Evolutionary conservation across 2,113 vertebrate genomes (phyloP).

Genomic region (Desmodus rotundus): DNA sequence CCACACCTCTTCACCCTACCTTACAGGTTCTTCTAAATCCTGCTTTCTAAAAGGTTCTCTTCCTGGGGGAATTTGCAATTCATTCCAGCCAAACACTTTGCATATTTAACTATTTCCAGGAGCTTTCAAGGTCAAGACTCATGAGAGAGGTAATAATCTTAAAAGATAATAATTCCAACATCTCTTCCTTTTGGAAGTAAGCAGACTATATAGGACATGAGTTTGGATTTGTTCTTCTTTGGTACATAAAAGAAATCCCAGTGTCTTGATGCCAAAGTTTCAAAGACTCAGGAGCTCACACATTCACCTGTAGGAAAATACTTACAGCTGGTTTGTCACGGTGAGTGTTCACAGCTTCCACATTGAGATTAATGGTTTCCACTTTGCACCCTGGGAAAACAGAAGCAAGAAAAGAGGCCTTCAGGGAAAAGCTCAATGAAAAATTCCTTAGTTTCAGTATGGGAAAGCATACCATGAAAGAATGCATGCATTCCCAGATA

Average conservation of each 20-base stretch:
- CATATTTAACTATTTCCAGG: conserved; percentile 2
- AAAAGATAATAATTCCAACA: neutral
- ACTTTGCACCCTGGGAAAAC: conserved; percentile 91
- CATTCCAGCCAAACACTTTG: conserved; percentile 9
- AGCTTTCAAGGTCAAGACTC: conserved; percentile 21
- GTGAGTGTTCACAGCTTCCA: conserved; percentile 97
- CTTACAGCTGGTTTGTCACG: conserved; percentile 93
- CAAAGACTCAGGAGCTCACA: neutral
- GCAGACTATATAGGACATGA: neutral
- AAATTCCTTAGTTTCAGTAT: neutral
- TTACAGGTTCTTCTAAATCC: neutral
- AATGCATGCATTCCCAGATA: too few relatives aligned
- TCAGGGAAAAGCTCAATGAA: neutral
- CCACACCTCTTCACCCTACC: neutral
- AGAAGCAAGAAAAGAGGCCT: neutral
- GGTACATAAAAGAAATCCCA: neutral
- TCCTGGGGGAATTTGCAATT: neutral
- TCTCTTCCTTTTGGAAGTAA: conserved; percentile 19
- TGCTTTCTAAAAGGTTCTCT: neutral
- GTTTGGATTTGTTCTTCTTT: neutral
- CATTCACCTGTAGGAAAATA: neutral
- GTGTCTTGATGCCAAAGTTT: neutral
- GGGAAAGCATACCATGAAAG: neutral
- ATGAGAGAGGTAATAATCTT: neutral
- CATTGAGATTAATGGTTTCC: conserved; percentile 90